Evolutionary conservation across 2,113 vertebrate genomes (phyloP), one percentile per base, ranked within the genome.

Genomic region (Xyrauchen texanus): DNA sequence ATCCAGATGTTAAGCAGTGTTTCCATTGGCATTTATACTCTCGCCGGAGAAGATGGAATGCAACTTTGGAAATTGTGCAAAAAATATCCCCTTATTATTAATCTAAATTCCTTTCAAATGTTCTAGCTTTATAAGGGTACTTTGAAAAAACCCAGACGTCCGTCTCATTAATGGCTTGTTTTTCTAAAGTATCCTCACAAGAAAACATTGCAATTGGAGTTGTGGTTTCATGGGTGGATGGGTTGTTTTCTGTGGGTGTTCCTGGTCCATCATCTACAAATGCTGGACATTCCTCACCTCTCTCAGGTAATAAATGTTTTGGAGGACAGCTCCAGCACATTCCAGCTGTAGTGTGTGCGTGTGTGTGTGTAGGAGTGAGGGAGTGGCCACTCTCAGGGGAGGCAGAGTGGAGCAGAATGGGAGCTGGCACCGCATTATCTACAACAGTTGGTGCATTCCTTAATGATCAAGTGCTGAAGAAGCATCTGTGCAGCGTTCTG

Each of bases 361-460:
- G 21, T 34, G 21, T 34, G 21, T 34, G 21, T 93, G 89, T 89
- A 66, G 76, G 81, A 82, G 88, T 87, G 88, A 86, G 87, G 92
- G 88, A 93, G 93, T 89, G 92, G 90, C 91, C 93, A 92, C 91
- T 94, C 94, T 93, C 93, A 90, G 85, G 93, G 92, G 94, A 94
- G 90, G 88, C 88, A 90, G 93, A 95, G 93, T 93, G 93, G 91
- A 94, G 95, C 93, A 95, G 94, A 96, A 96, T 89, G 93, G 95
- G 94, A 96, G 93, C 95, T 98, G 95, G 96, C 96, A 96, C 93
- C 84, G 91, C 93, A 95, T 96, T 98, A 98, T 97, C 95, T 96
- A 86, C 94, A 97, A 94, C 96, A 97, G 96, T 98, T 97, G 96
- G 95, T 93, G 95, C 95, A 98, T 98, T 98, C 94, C 96, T 96